Percentiles rank a stretch among this genome's conserved stretches.
These are phyloP conservation scores for Acipenser oxyrinchus DNA, from an alignment of 2,797 vertebrate species.

Conservation along the genomic window DNA sequence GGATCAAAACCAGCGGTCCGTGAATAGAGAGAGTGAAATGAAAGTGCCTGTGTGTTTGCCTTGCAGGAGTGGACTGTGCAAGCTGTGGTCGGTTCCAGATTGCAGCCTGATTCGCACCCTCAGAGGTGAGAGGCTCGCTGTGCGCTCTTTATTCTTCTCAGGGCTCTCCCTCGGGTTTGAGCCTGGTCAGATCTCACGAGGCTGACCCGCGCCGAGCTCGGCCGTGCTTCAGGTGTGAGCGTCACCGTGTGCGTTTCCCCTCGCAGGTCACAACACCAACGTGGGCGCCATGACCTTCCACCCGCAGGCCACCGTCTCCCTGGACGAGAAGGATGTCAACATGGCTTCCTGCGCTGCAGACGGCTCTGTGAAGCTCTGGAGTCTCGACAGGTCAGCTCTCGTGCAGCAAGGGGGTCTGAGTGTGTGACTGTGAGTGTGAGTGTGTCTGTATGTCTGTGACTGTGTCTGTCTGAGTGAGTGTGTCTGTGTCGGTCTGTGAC, in stretches of 20 bases:
- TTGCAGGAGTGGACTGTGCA: conserved; percentile 88
- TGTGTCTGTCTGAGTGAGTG: too few species aligned
- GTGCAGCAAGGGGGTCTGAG: not conserved
- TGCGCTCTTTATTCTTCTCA: too few species aligned
- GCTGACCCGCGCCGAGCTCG: not conserved
- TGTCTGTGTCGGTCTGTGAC: not conserved
- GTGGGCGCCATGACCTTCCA: conserved; percentile 88
- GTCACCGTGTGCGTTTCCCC: not conserved
- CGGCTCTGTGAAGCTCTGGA: conserved; percentile 93
- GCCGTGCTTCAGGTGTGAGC: too few species aligned
- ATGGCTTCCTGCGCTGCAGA: conserved; percentile 87
- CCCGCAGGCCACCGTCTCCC: conserved; percentile 73
- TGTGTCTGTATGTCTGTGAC: too few species aligned
- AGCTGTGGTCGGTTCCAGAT: conserved; percentile 90
- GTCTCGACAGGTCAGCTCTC: conserved; percentile 76
- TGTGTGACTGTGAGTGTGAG: too few species aligned
- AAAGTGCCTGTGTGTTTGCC: not conserved
- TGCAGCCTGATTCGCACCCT: conserved; percentile 83
- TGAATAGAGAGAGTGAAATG: too few species aligned
- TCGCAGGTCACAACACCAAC: conserved; percentile 80
- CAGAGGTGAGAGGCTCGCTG: conserved; percentile 59
- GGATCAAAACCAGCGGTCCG: too few species aligned
- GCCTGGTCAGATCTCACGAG: not conserved
- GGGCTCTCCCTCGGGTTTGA: not conserved
- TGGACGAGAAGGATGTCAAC: conserved; percentile 81